Evolutionary conservation across 1,140 invertebrate genomes (phyloP).

Genomic region (Euborellia annulipes): DNA sequence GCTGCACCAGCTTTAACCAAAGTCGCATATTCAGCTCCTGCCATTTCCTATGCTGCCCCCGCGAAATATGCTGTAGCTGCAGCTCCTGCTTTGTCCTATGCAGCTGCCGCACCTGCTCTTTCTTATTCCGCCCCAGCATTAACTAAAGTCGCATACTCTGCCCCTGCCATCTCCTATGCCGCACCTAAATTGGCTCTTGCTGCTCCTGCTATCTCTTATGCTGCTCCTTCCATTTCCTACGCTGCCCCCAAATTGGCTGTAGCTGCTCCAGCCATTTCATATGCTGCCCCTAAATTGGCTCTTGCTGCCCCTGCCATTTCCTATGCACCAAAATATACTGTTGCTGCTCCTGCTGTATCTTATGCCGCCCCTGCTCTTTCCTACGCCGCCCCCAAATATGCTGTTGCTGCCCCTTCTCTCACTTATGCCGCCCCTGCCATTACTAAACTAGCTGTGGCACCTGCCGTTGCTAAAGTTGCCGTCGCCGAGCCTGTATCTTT

Average conservation of each 20-base stretch:
- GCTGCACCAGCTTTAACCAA: not conserved
- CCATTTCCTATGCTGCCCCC: constrained; percentile 1
- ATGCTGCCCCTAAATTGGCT: too few species aligned
- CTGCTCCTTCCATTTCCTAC: constrained; percentile 6
- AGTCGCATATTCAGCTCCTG: not conserved
- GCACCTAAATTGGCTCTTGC: not conserved
- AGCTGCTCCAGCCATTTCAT: too few species aligned
- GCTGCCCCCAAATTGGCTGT: constrained; percentile 7
- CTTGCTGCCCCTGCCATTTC: too few species aligned
- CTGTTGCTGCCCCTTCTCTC: constrained; percentile 12
- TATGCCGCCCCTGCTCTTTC: not conserved
- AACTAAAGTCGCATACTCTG: not conserved
- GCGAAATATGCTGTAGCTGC: not conserved
- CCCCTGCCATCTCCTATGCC: constrained; percentile 5
- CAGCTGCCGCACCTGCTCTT: not conserved
- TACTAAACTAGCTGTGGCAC: constrained; percentile 23
- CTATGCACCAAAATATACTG: too few species aligned
- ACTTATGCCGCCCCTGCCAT: constrained; percentile 15
- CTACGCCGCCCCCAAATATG: too few species aligned
- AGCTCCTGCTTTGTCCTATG: not conserved
- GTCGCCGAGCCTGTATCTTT: constrained; percentile 4
- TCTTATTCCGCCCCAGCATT: too few species aligned
- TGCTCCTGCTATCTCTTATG: constrained; percentile 5
- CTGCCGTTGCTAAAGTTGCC: constrained; percentile 15
- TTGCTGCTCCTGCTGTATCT: constrained; percentile 13